phyloP scores from a whole-genome alignment of 2,888 invertebrate species.

The Elysia crispata region DNA sequence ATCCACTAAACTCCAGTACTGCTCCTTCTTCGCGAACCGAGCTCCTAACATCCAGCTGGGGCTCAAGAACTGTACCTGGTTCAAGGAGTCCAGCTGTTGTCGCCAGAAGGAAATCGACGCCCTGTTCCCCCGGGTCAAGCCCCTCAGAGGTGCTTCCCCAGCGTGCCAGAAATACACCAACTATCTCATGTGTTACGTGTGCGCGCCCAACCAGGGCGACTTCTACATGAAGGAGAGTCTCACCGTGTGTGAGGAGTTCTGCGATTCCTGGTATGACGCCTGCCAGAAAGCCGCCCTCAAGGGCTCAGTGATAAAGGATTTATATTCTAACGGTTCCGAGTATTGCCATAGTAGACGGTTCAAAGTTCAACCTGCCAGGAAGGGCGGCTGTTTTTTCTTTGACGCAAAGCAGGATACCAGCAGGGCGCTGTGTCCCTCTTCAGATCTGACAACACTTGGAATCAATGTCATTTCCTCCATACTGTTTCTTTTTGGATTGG shows the following conservation, averaged over 20 bases:
- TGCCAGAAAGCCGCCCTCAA: slow-evolving; percentile 76
- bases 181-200: slow-evolving; percentile 78
- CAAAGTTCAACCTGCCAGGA: slow-evolving; percentile 64
- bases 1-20: slow-evolving; percentile 59
- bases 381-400: slow-evolving; percentile 71
- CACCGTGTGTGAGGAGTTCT: slow-evolving; percentile 76
- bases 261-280: slow-evolving; percentile 74
- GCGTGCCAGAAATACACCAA: slow-evolving; percentile 76
- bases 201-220: slow-evolving; percentile 75
- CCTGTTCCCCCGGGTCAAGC: slow-evolving; percentile 76
- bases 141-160: slow-evolving; percentile 75
- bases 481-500: too few species aligned
- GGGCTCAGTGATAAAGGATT: slow-evolving; percentile 72
- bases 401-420: slow-evolving; percentile 59
- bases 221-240: slow-evolving; percentile 75
- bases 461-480: too few species aligned
- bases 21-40: slow-evolving; percentile 77
- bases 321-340: slow-evolving; percentile 73
- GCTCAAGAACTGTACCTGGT: slow-evolving; percentile 78
- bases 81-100: slow-evolving; percentile 76
- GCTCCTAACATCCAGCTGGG: slow-evolving; percentile 75
- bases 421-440: slow-evolving; percentile 6
- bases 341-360: slow-evolving; percentile 76
- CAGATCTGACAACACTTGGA: too few species aligned
- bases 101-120: slow-evolving; percentile 77